A percentile compares a stretch with the other conserved stretches of the same genome.
These are phyloP conservation scores for Hyles vespertilio DNA, from an alignment of 1,140 invertebrate species.

Conservation along the genomic window DNA sequence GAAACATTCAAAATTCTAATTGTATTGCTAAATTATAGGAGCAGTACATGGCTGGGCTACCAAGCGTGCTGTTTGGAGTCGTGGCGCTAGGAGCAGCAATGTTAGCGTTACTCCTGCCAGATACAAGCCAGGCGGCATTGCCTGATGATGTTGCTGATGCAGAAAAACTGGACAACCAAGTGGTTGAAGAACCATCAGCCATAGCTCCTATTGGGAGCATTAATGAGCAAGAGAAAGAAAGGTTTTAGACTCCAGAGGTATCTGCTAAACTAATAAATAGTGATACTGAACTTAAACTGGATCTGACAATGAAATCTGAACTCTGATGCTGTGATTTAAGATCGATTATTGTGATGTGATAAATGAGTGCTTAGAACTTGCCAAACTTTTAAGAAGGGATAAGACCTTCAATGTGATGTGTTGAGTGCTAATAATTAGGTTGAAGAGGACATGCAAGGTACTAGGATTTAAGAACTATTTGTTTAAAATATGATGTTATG, in stretches of 20 bases:
- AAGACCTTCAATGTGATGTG: no score
- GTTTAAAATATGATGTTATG: no score
- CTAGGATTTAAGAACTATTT: no score
- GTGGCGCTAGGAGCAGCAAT: conserved; percentile 46
- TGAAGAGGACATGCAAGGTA: no score
- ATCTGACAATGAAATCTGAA: background rate
- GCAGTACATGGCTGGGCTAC: conserved; percentile 46
- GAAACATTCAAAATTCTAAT: background rate
- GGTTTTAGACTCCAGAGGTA: background rate
- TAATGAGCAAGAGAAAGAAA: background rate
- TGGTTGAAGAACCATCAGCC: conserved; percentile 1
- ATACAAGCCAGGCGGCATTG: conserved; percentile 42
- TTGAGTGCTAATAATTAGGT: no score
- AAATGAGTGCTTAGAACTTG: no score
- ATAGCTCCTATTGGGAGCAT: background rate
- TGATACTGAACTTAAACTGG: no score
- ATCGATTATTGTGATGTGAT: no score
- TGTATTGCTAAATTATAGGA: conserved; percentile 34
- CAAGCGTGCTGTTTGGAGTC: conserved; percentile 48
- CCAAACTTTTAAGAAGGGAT: no score
- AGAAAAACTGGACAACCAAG: conserved; percentile 39
- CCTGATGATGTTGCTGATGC: conserved; percentile 48
- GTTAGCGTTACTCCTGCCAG: conserved; percentile 52
- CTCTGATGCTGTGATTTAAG: background rate
- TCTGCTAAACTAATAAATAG: no score